A percentile compares a stretch with the other conserved stretches of the same genome.
Evolutionary conservation across 2,888 invertebrate species (phyloP).

Genomic region (Temnothorax rugatulus): DNA sequence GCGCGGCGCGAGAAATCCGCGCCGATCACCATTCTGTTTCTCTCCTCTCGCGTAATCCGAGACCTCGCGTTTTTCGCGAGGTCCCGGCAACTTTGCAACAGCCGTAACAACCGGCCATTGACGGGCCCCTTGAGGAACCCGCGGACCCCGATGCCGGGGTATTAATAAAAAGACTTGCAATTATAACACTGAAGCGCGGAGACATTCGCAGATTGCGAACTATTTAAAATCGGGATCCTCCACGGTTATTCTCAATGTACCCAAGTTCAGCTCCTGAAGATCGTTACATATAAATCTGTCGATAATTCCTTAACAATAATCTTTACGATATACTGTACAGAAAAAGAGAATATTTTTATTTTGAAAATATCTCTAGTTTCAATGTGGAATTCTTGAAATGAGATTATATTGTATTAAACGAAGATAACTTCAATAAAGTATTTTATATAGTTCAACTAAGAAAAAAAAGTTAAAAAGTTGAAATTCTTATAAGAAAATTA

Average conservation of each 20-base stretch:
- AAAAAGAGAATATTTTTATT: too few relatives aligned
- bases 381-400: too few relatives aligned
- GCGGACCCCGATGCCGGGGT: background rate
- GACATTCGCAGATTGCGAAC: background rate
- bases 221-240: background rate
- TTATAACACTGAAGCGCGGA: background rate
- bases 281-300: background rate
- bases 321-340: too few relatives aligned
- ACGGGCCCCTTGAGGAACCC: constrained; percentile 26
- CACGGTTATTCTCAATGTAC: background rate
- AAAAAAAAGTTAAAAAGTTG: too few relatives aligned
- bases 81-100: constrained; percentile 39
- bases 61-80: constrained; percentile 9
- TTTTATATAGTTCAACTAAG: too few relatives aligned
- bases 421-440: too few relatives aligned
- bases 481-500: too few relatives aligned
- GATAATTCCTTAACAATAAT: background rate
- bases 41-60: constrained; percentile 41
- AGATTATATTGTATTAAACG: too few relatives aligned
- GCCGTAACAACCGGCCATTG: constrained; percentile 30
- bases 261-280: background rate
- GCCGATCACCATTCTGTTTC: constrained; percentile 1
- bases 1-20: constrained; percentile 10
- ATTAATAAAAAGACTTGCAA: constrained; percentile 23
- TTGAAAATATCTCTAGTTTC: too few relatives aligned